Evolutionary conservation across 2,797 vertebrate species (phyloP), one percentile per base, ranked within the genome.

Genomic region (Peromyscus eremicus): DNA sequence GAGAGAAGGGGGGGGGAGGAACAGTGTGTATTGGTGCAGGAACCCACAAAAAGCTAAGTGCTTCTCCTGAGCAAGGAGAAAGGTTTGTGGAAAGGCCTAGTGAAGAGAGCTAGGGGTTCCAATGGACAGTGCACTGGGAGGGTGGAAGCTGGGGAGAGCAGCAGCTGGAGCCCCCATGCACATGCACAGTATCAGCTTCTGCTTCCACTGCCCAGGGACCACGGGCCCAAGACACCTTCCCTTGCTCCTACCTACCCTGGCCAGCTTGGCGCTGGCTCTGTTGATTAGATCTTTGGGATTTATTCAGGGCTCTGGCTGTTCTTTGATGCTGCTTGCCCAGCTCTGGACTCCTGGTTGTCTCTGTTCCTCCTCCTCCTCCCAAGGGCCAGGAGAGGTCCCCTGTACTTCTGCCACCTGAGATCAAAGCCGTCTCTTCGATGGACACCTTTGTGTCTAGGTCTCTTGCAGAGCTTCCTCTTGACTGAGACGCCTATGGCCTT

Each of bases 371-470:
- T n/a, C n/a, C n/a, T 6, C 13, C 25, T 90, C 64, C 71, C 37
- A 90, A 60, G 52, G 68, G 40, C 62, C n/a, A 25, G 55, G 43
- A 77, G 12, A 55, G 4, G 37, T 46, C 81, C 8, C 37, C 76
- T 75, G 1, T 64, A 49, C 66, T 71, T 82, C 66, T 19, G n/a
- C 32, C 64, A 29, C 13, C 40, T 8, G 11, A 94, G 89, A 89
- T 87, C 92, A 95, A 87, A 97, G 92, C 57, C 16, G 43, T 23
- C 62, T 88, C 76, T 79, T 57, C 49, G 40, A 46, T 52, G 1
- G 2, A 43, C 80, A n/a, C 29, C 43, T 82, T 71, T 43, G 57
- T 37, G 62, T 71, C 57, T 70, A 81, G 70, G 17, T 68, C 70
- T 55, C 29, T 73, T 40, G 60, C 0, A 1, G 64, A 17, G 62